A percentile compares a stretch with the other conserved stretches of the same genome.
Evolutionary conservation across 2,888 invertebrate genomes (phyloP).

Genomic region (Disparrhopalites patrizii): DNA sequence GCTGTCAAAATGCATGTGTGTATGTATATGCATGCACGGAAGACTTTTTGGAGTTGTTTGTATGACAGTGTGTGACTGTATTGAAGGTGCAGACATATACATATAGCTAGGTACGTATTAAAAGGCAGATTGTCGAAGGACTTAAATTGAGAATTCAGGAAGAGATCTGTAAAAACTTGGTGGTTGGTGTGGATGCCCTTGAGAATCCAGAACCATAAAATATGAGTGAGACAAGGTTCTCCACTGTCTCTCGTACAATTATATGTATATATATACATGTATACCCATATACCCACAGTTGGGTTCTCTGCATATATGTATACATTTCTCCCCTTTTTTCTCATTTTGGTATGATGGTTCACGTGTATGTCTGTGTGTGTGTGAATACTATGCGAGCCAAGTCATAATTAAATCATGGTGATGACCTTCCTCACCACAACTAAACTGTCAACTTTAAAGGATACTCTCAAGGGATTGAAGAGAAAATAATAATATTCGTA

Average conservation of each 20-base stretch:
- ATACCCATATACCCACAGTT: background rate
- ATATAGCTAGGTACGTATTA: too few relatives aligned
- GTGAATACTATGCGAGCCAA: too few relatives aligned
- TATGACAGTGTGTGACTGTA: too few relatives aligned
- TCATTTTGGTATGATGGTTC: background rate
- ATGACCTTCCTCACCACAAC: constrained; percentile 31
- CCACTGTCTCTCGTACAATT: background rate
- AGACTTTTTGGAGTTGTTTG: too few relatives aligned
- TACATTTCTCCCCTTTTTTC: background rate
- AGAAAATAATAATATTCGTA: background rate
- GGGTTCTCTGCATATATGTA: background rate
- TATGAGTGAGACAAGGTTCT: constrained; percentile 31
- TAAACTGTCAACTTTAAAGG: constrained; percentile 20
- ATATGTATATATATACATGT: background rate
- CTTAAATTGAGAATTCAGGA: constrained; percentile 25
- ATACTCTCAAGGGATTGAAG: constrained; percentile 2
- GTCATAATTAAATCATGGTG: constrained; percentile 36
- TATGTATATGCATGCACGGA: too few relatives aligned
- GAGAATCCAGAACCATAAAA: constrained; percentile 37
- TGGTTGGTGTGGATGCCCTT: constrained; percentile 30
- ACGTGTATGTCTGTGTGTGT: too few relatives aligned
- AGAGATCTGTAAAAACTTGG: constrained; percentile 22
- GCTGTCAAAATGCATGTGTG: too few relatives aligned
- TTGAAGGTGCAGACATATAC: too few relatives aligned
- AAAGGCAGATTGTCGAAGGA: constrained; percentile 19